Base-by-base conservation (phyloP, 2,113 vertebrate genomes). In the Neolamprologus devosi region DNA sequence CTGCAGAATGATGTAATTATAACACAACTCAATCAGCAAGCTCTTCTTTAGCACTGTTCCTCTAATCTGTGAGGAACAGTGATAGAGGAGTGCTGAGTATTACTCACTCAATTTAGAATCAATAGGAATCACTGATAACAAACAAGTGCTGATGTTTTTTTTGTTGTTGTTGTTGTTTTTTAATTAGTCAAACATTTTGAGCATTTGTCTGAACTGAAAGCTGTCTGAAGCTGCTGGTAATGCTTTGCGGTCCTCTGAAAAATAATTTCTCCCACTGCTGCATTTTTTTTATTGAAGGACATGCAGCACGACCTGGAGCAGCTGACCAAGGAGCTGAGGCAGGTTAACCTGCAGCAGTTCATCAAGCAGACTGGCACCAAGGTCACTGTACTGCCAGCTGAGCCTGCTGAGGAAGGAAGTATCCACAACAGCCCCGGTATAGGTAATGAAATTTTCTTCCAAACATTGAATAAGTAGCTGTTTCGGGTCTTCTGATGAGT, bases 291-390 rank as follows among this genome's bases (percentile, higher is more conserved):
- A 23, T 73, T 90, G 68, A 87, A 42, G 99, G 98, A 99, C 91
- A 98, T 97, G 95, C 98, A 99, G 45, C 97, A 98, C 28, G 98
- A 99, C 84, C 96, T 99, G 95, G 98, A 99, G 92, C 98, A 98
- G 92, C 90, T 99, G 95, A 99, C 99, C 7, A 99, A 99, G 95
- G 98, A 99, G 96, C 96, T 99, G 88, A 96, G 99, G 58, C 99
- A 99, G 90, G 99, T 99, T 35, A 99, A 99, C 83, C 97, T 99
- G 75, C 98, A 99, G 85, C 98, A 99, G 94, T 99, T 99, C 90
- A 99, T 99, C 95, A 98, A 98, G 95, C 98, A 99, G 89, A 99
- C 99, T 0, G 99, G 99, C 88, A 98, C 99, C 1, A 99, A 99
- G 94, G 99, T 99, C 51, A 99, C 99, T 0, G 98, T 99, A 63